Conservation (phyloP, 2,113 vertebrate species). For the Poeciliopsis prolifica region DNA sequence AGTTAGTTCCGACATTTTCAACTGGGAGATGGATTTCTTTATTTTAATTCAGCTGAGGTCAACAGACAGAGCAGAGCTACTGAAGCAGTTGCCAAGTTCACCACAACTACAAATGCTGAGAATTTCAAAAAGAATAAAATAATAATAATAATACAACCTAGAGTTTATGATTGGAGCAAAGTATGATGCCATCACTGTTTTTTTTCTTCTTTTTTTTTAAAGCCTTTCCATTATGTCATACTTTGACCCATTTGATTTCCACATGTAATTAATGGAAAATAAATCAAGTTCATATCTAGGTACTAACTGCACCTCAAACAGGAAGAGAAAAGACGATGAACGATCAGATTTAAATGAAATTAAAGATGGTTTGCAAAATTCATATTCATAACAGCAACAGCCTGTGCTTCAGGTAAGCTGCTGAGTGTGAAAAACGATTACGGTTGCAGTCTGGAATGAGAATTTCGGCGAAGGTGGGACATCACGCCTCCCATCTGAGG, state of each 20-base stretch:
- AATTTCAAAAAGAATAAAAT: slow-evolving; percentile 54
- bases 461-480: slow-evolving; percentile 17
- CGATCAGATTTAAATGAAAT: slow-evolving; percentile 73
- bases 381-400: slow-evolving; percentile 41
- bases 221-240: slow-evolving; percentile 48
- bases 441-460: slow-evolving; percentile 35
- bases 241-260: slow-evolving; percentile 52
- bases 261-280: slow-evolving; percentile 62
- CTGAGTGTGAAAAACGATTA: slow-evolving; percentile 30
- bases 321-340: slow-evolving; percentile 38
- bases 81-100: slow-evolving; percentile 78
- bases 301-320: slow-evolving; percentile 69
- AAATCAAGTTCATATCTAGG: slow-evolving; percentile 69
- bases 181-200: slow-evolving; percentile 56
- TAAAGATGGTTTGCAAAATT: slow-evolving; percentile 62
- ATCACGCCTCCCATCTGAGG: slow-evolving; percentile 34
- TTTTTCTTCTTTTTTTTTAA: slow-evolving; percentile 20
- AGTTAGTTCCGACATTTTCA: slow-evolving; percentile 81
- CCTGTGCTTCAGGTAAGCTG: slow-evolving; percentile 53
- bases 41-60: slow-evolving; percentile 69
- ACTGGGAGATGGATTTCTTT: slow-evolving; percentile 71
- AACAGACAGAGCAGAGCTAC: slow-evolving; percentile 79
- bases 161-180: slow-evolving; percentile 58
- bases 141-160: slow-evolving; percentile 59
- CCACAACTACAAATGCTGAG: slow-evolving; percentile 77